Conservation (phyloP, 2,113 vertebrate genomes). For the Scartelaos histophorus region DNA sequence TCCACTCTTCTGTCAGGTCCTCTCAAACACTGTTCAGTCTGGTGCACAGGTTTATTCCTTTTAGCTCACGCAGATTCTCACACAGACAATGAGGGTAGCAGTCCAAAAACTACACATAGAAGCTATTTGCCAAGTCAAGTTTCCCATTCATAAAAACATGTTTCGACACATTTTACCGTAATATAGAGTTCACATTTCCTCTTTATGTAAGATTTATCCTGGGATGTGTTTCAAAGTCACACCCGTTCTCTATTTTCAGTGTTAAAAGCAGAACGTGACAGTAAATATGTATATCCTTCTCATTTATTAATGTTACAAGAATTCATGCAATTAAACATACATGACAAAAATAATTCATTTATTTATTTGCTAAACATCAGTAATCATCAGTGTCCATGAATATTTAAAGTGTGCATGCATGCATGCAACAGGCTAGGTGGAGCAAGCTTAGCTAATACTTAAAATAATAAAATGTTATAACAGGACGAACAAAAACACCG, state of each 20-base stretch:
- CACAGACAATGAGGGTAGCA: neutral
- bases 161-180: conserved; percentile 46
- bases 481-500: neutral
- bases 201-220: conserved; percentile 49
- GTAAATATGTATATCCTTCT: neutral
- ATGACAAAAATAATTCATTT: neutral
- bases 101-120: fast-evolving
- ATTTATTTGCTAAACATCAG: too few species aligned
- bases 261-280: neutral
- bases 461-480: too few species aligned
- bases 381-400: too few species aligned
- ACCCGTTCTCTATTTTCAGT: conserved; percentile 9
- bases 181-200: conserved; percentile 10
- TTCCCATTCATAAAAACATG: conserved; percentile 43
- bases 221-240: conserved; percentile 35
- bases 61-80: neutral
- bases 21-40: neutral
- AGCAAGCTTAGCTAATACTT: too few species aligned
- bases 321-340: neutral
- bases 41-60: neutral
- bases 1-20: neutral
- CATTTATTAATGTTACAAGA: neutral
- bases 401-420: too few species aligned
- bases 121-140: neutral
- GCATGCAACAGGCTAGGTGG: too few species aligned